Conservation (phyloP, 2,113 vertebrate species). For the Pholis gunnellus region DNA sequence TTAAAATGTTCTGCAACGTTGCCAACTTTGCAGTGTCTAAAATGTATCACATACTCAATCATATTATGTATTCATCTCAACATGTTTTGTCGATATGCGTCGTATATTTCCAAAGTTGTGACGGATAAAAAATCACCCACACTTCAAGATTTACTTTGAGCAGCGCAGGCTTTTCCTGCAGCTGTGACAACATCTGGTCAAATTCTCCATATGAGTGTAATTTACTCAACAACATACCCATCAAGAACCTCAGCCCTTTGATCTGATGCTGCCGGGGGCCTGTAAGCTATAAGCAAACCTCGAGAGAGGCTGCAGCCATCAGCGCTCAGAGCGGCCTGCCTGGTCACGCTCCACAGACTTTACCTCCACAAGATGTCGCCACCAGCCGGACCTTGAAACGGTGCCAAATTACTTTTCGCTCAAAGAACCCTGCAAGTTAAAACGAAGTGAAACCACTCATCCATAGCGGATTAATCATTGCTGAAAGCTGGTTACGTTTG, state of each 20-base stretch:
- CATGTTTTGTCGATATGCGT: neutral
- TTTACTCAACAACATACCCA: constrained; percentile 20
- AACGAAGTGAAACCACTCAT: neutral
- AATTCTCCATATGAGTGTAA: constrained; percentile 44
- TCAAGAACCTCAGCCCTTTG: constrained; percentile 19
- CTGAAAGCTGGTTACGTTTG: constrained; percentile 27
- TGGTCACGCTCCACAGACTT: constrained; percentile 16
- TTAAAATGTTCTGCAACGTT: neutral
- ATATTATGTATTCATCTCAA: neutral
- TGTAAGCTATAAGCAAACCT: neutral
- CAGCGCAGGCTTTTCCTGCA: neutral
- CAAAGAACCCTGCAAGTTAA: constrained; percentile 2
- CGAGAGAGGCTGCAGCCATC: neutral
- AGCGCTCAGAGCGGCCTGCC: neutral
- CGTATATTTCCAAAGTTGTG: neutral
- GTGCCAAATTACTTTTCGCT: constrained; percentile 19
- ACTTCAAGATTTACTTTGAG: neutral
- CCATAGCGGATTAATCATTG: neutral
- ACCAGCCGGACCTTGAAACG: constrained; percentile 41
- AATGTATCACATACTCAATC: neutral
- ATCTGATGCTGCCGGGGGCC: constrained; percentile 26
- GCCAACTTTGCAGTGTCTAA: neutral
- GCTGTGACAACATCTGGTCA: constrained; percentile 49
- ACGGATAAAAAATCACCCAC: neutral
- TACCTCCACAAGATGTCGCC: constrained; percentile 80